Conservation (phyloP, 2,113 vertebrate genomes). For the Macaca nemestrina region DNA sequence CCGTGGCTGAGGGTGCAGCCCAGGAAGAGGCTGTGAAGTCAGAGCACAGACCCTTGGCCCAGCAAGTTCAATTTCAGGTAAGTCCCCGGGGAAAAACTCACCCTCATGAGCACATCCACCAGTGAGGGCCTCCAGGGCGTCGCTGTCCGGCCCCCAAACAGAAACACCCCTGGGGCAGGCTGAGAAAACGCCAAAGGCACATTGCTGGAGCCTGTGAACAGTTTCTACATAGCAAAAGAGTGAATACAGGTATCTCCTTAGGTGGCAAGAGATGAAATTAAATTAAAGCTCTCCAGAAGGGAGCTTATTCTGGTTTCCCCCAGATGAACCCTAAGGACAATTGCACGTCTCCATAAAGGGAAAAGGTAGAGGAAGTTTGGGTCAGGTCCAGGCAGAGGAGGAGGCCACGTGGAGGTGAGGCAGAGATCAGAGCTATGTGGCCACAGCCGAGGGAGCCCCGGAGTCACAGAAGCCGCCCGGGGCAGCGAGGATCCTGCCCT, state of each 20-base stretch:
- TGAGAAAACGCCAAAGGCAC: rapidly evolving
- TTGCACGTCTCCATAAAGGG: not conserved
- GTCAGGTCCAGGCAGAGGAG: not conserved
- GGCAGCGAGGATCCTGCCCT: not conserved
- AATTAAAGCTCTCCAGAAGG: not conserved
- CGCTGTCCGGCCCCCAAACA: rapidly evolving
- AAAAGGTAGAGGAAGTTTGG: rapidly evolving
- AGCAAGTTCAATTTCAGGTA: too few species aligned
- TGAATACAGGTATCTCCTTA: too few species aligned
- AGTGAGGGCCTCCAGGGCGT: rapidly evolving
- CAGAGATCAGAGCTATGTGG: not conserved
- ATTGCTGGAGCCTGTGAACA: rapidly evolving
- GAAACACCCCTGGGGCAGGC: rapidly evolving
- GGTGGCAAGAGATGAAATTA: not conserved
- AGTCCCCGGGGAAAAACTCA: too few species aligned
- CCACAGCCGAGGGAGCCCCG: not conserved
- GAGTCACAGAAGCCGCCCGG: rapidly evolving
- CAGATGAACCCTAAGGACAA: rapidly evolving
- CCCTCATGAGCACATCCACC: rapidly evolving
- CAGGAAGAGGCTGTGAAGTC: not conserved
- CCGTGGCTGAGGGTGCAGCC: too few species aligned
- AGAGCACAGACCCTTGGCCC: not conserved
- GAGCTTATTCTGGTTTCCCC: rapidly evolving
- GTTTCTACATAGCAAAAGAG: not conserved
- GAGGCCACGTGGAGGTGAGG: rapidly evolving